Conservation (phyloP, 2,888 invertebrate species). For the Pomacea canaliculata region DNA sequence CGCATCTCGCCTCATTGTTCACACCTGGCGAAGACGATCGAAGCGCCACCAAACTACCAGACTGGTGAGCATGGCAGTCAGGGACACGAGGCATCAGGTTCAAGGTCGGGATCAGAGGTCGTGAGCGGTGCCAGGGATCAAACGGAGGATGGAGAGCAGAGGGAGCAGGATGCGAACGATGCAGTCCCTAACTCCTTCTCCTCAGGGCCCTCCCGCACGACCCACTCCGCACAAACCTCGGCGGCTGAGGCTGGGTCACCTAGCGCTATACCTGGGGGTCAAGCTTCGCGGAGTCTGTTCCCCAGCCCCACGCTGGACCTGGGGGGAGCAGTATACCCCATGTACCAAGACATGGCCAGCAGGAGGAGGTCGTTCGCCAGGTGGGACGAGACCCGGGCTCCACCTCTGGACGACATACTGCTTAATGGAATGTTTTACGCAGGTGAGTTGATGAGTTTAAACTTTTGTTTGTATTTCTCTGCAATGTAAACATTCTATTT, state of each 20-base stretch:
- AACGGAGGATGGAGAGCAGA: not conserved
- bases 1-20: conserved; percentile 13
- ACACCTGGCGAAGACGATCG: not conserved
- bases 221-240: too few relatives aligned
- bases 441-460: not conserved
- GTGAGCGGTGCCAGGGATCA: not conserved
- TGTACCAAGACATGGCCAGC: conserved; percentile 19
- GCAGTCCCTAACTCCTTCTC: too few relatives aligned
- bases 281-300: not conserved
- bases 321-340: conserved; percentile 26
- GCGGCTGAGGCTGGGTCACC: too few relatives aligned
- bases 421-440: conserved; percentile 21
- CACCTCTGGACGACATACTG: conserved; percentile 10
- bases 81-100: not conserved
- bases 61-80: not conserved
- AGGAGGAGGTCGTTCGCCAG: conserved; percentile 8
- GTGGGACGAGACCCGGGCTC: conserved; percentile 15
- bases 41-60: not conserved
- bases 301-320: conserved; percentile 15
- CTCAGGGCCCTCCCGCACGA: too few relatives aligned
- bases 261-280: too few relatives aligned
- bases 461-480: too few relatives aligned
- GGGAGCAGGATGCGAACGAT: not conserved
- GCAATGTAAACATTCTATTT: too few relatives aligned
- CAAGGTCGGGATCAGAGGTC: not conserved